Evolutionary conservation across 2,113 vertebrate species (phyloP), one percentile per base, ranked within the genome.

Genomic region (Oryzias celebensis): DNA sequence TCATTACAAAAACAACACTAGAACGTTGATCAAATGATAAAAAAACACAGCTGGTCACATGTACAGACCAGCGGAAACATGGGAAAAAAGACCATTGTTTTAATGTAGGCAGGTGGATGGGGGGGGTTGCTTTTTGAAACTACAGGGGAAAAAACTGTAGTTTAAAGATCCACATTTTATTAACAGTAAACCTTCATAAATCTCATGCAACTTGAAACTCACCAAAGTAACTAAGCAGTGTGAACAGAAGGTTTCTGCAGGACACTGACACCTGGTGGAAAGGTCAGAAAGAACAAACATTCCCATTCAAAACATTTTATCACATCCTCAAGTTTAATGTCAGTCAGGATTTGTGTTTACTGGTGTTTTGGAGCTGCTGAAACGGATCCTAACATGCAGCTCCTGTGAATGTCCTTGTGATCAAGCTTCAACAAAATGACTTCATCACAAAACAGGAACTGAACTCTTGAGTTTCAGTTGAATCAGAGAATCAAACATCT

Each of bases 121-220:
- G 1, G 31, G 31, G 31, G 31, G 31, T 7, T 5, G 31, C 31
- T 36, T 26, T 26, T 26, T 26, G 26, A 5, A 26, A 26, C 5
- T 8, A 10, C 31, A 36, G 31, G 31, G 1, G 8, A 36, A 36
- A 36, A 36, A 7, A 8, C 8, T 36, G 31, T 36, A 36, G 31
- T 8, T 36, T 36, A 36, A 7, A 62, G 7, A 26, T 50, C n/a
- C 15, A 57, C 22, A 28, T 22, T 58, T 51, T 58, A 60, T 71
- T 52, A 5, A 49, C 7, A 36, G 20, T 69, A 46, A 71, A 66
- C 62, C 59, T 71, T 70, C 15, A 67, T 55, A 48, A 75, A 73
- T 73, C 31, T 75, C 78, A 85, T 79, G 78, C 80, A 83, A 54
- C 55, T 73, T 79, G 46, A 45, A 82, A 80, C 74, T 85, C 73